Evolutionary conservation across 64 coral and sea anemone genomes (phyloP).

Genomic region (Porites lutea): DNA sequence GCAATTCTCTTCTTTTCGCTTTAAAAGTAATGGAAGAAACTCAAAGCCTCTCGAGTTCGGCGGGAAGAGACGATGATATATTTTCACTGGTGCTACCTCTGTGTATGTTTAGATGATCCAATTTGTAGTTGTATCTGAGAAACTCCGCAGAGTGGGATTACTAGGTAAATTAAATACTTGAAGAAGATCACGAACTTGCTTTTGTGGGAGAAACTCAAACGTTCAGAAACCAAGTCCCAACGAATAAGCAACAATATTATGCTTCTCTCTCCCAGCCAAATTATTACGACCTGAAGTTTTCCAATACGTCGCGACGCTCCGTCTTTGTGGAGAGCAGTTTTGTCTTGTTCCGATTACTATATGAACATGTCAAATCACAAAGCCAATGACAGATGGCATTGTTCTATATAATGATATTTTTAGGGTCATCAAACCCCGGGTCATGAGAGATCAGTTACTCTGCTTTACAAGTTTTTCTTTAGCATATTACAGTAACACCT

Average conservation of each 20-base stretch:
- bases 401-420: background rate
- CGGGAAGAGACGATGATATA: background rate
- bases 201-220: background rate
- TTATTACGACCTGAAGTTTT: background rate
- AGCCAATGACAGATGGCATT: background rate
- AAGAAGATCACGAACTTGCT: background rate
- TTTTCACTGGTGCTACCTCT: background rate
- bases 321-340: background rate
- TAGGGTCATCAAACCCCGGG: background rate
- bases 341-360: background rate
- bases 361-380: background rate
- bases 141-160: background rate
- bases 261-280: background rate
- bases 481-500: too few relatives aligned
- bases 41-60: too few relatives aligned
- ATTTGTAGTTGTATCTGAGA: background rate
- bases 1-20: too few relatives aligned
- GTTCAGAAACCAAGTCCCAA: background rate
- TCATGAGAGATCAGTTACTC: background rate
- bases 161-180: background rate
- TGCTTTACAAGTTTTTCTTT: too few relatives aligned
- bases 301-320: background rate
- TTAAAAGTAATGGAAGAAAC: too few relatives aligned
- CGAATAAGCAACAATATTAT: background rate
- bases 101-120: background rate